These are phyloP conservation scores for Schizopygopsis malacanthus DNA, from an alignment of 2,797 vertebrate species.

Conservation along the genomic window DNA sequence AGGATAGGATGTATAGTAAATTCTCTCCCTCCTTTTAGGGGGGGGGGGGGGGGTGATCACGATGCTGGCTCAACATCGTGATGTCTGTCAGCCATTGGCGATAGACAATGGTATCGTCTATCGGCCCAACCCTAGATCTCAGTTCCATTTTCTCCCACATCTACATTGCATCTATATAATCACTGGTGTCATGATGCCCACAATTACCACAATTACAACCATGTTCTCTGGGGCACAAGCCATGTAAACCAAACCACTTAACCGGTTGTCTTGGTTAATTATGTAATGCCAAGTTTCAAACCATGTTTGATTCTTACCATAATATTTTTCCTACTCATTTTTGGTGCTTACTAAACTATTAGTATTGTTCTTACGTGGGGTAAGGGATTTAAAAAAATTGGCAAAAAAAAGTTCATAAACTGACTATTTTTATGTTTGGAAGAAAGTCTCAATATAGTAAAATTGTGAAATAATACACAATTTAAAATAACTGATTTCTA, in stretches of 20 bases:
- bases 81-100: too few species aligned
- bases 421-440: too few species aligned
- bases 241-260: constrained; percentile 26
- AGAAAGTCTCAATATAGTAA: background rate
- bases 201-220: constrained; percentile 61
- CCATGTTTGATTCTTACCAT: background rate
- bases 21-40: too few species aligned
- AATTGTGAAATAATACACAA: background rate
- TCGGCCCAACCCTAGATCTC: background rate
- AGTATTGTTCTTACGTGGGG: too few species aligned
- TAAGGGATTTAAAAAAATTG: too few species aligned
- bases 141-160: background rate
- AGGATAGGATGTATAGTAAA: too few species aligned
- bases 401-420: too few species aligned
- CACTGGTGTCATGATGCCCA: background rate
- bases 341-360: background rate
- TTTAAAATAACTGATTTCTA: background rate
- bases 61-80: too few species aligned
- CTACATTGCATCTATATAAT: background rate
- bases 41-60: too few species aligned
- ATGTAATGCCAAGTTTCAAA: background rate
- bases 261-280: background rate
- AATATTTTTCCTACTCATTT: constrained; percentile 11
- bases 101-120: too few species aligned
- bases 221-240: constrained; percentile 38